phyloP scores from a whole-genome alignment of 1,140 invertebrate species.

The Chymomyza costata region DNA sequence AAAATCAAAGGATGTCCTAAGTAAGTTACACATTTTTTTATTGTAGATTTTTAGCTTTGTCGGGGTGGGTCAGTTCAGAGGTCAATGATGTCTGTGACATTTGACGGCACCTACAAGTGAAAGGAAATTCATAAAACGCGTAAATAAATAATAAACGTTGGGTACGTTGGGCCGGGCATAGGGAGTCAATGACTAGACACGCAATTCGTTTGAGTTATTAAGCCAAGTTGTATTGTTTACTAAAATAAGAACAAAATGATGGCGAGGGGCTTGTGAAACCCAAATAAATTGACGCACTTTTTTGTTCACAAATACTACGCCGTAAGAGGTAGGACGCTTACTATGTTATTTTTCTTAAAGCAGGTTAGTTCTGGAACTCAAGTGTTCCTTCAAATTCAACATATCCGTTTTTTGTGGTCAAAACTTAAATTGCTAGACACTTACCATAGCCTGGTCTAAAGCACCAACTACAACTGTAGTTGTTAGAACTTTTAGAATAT shows the following conservation, averaged over 20 bases:
- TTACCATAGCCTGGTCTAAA: too few species aligned
- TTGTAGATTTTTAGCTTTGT: not conserved
- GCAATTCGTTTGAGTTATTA: conserved; percentile 23
- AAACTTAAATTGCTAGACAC: too few species aligned
- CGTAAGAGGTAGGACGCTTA: too few species aligned
- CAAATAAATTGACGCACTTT: conserved; percentile 39
- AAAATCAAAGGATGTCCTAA: conserved; percentile 69
- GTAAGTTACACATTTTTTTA: conserved; percentile 33
- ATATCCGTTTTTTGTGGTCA: too few species aligned
- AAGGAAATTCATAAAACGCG: conserved; percentile 59
- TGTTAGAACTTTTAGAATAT: too few species aligned
- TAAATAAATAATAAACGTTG: conserved; percentile 60
- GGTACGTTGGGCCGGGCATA: conserved; percentile 3
- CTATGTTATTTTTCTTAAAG: too few species aligned
- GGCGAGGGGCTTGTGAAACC: conserved; percentile 11
- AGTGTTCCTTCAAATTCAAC: too few species aligned
- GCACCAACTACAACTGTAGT: too few species aligned
- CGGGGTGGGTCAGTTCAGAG: not conserved
- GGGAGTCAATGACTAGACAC: conserved; percentile 25
- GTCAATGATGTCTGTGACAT: not conserved
- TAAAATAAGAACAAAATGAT: not conserved
- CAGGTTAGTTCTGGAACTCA: too few species aligned
- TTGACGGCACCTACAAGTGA: too few species aligned
- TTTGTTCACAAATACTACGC: conserved; percentile 11
- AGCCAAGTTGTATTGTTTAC: conserved; percentile 7